Evolutionary conservation across 1,140 invertebrate species (phyloP).

Genomic region (Neelides sp.): DNA sequence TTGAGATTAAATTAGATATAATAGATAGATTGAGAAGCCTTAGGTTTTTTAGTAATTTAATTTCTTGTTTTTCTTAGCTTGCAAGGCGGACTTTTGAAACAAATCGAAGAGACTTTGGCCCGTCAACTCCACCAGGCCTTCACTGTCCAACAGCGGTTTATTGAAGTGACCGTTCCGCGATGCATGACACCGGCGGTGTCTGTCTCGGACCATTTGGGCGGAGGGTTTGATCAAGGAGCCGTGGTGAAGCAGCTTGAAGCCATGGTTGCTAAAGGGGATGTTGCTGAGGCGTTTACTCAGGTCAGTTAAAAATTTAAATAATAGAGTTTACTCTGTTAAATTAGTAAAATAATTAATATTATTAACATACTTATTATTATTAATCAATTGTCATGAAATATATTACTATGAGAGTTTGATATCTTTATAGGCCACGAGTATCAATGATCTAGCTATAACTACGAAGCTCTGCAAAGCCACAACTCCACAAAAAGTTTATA

Average conservation of each 20-base stretch:
- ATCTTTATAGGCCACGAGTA: constrained; percentile 15
- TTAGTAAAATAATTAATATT: not conserved
- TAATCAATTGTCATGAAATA: not conserved
- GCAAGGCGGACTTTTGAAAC: constrained; percentile 22
- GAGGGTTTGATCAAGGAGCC: constrained; percentile 8
- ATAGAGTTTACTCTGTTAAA: too few species aligned
- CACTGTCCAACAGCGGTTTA: constrained; percentile 26
- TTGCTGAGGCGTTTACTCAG: constrained; percentile 21
- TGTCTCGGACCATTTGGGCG: constrained; percentile 11
- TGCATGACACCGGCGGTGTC: constrained; percentile 23
- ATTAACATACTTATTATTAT: not conserved
- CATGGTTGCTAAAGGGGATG: constrained; percentile 21
- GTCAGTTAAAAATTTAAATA: constrained; percentile 5
- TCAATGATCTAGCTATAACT: constrained; percentile 12
- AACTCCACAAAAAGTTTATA: constrained; percentile 17
- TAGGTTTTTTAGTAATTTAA: not conserved
- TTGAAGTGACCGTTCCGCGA: constrained; percentile 22
- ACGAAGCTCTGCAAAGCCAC: constrained; percentile 24
- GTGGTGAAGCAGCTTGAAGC: constrained; percentile 10
- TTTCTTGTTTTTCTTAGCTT: constrained; percentile 6
- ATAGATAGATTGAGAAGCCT: too few species aligned
- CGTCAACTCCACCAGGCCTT: constrained; percentile 18
- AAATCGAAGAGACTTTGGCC: constrained; percentile 21
- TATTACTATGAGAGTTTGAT: not conserved
- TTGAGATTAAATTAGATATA: too few species aligned